These are phyloP conservation scores for Lasioglossum morio DNA, from an alignment of 2,888 invertebrate species.

Conservation along the genomic window DNA sequence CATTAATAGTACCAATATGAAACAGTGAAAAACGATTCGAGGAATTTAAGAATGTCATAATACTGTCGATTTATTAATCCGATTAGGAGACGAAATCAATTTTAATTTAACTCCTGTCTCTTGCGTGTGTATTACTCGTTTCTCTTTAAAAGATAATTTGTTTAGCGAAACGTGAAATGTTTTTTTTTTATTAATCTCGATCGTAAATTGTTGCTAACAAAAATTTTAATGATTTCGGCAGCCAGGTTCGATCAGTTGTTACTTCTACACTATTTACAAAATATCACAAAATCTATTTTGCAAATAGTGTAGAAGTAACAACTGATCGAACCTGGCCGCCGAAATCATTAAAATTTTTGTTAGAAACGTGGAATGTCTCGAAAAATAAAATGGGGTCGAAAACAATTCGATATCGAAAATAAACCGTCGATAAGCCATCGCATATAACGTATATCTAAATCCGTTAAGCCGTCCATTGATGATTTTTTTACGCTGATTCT, in stretches of 20 bases:
- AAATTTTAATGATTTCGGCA: no score
- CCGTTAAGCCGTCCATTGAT: neutral
- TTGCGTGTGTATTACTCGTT: neutral
- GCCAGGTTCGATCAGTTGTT: no score
- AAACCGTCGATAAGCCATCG: neutral
- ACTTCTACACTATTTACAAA: no score
- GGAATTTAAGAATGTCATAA: neutral
- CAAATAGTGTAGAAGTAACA: no score
- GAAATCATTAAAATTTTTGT: no score
- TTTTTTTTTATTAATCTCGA: no score
- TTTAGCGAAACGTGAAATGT: neutral
- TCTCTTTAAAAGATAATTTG: neutral
- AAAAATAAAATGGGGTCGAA: neutral
- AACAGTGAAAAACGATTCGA: neutral
- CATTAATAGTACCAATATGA: neutral
- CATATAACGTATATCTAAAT: neutral
- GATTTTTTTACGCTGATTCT: neutral
- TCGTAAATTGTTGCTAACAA: no score
- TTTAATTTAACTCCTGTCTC: neutral
- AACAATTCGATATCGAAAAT: neutral
- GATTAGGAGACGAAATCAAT: neutral
- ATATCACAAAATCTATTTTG: no score
- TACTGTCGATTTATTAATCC: neutral
- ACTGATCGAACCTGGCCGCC: no score
- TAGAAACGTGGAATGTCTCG: no score